phyloP scores from a whole-genome alignment of 2,888 invertebrate genomes.

The Neoascia interrupta region DNA sequence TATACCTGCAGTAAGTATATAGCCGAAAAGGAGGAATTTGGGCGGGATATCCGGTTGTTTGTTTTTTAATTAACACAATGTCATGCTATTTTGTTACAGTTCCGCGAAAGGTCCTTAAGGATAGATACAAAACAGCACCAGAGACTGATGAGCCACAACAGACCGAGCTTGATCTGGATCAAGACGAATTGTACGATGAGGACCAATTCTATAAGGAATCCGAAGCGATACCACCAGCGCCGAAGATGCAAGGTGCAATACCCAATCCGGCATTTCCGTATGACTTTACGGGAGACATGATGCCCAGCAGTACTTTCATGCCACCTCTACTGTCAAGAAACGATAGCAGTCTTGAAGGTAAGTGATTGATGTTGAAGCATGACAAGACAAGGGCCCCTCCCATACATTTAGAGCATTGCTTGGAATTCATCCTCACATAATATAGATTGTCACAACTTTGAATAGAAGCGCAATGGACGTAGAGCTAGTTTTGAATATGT shows the following conservation, averaged over 20 bases:
- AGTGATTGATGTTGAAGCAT: no score
- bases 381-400: no score
- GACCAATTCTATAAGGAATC: constrained; percentile 82
- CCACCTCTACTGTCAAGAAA: constrained; percentile 76
- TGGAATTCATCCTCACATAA: no score
- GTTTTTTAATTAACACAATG: no score
- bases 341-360: constrained; percentile 77
- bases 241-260: constrained; percentile 78
- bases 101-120: constrained; percentile 90
- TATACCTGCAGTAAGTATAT: constrained; percentile 90
- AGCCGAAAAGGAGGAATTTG: no score
- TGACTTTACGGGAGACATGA: constrained; percentile 73
- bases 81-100: no score
- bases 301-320: constrained; percentile 73
- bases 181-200: constrained; percentile 81
- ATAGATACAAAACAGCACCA: constrained; percentile 88
- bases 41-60: constrained; percentile 7
- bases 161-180: constrained; percentile 80
- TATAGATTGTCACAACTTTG: no score
- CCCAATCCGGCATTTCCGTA: constrained; percentile 74
- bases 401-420: no score
- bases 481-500: no score
- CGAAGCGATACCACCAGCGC: constrained; percentile 82
- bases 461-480: no score
- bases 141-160: constrained; percentile 88